Evolutionary conservation across 2,113 vertebrate genomes (phyloP).

Genomic region (Circaetus cinerascens): DNA sequence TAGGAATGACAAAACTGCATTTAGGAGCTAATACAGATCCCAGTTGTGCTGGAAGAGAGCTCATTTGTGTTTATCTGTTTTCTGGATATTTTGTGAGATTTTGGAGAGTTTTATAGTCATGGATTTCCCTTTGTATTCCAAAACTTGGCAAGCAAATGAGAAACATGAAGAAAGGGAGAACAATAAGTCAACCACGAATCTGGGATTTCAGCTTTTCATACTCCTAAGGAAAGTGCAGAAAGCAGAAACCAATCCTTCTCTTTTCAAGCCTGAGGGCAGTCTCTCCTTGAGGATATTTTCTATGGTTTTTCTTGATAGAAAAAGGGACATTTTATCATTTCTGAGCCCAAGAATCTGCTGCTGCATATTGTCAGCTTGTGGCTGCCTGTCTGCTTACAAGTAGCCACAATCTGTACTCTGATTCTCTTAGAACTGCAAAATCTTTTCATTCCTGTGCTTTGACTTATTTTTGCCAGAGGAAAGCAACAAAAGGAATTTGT

Average conservation of each 20-base stretch:
- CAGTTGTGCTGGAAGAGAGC: background rate
- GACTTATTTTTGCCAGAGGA: background rate
- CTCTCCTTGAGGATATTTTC: background rate
- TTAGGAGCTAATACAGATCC: background rate
- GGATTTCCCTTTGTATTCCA: background rate
- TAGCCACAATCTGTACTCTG: background rate
- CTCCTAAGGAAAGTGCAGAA: background rate
- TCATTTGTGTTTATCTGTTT: background rate
- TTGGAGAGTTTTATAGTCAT: background rate
- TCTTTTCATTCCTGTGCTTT: background rate
- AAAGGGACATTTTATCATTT: background rate
- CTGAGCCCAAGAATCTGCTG: background rate
- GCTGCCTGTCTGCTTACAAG: background rate
- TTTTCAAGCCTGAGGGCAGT: background rate
- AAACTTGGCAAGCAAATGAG: background rate
- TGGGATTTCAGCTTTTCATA: background rate
- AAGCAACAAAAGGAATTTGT: background rate
- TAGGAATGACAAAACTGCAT: background rate
- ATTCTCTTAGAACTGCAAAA: background rate
- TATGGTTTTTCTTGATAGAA: background rate
- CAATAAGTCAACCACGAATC: background rate
- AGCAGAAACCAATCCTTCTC: background rate
- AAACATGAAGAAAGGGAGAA: background rate
- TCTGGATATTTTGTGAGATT: background rate
- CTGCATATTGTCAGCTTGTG: background rate